Evolutionary conservation across 2,797 vertebrate species (phyloP).

Genomic region (Oreortyx pictus): DNA sequence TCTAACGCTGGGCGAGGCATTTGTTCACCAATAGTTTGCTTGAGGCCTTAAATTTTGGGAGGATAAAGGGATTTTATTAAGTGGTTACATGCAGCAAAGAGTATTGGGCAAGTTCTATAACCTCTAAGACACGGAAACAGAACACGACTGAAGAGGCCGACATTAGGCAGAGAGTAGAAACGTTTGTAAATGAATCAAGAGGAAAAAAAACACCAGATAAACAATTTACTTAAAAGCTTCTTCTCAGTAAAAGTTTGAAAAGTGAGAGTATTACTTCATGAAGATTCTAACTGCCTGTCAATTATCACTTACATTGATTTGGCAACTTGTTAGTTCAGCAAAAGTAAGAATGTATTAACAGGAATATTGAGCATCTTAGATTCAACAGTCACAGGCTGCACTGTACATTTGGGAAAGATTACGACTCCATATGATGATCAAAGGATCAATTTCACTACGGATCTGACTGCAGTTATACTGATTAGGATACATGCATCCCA

Average conservation of each 20-base stretch:
- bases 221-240: background rate
- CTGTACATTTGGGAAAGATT: rapidly evolving
- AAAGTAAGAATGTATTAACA: background rate
- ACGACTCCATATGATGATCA: background rate
- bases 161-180: conserved; percentile 18
- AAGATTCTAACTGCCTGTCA: background rate
- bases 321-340: background rate
- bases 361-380: background rate
- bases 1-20: background rate
- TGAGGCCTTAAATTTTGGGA: background rate
- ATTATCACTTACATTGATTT: background rate
- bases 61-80: background rate
- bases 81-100: conserved; percentile 30
- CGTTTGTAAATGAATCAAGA: background rate
- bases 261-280: background rate
- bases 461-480: background rate
- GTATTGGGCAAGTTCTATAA: background rate
- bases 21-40: background rate
- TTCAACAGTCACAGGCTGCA: background rate
- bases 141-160: background rate
- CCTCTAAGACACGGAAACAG: background rate
- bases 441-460: background rate
- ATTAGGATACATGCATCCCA: background rate
- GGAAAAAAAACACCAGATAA: background rate
- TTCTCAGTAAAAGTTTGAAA: background rate